Evolutionary conservation across 1,140 invertebrate genomes (phyloP).

Genomic region (Danaus melanippus): DNA sequence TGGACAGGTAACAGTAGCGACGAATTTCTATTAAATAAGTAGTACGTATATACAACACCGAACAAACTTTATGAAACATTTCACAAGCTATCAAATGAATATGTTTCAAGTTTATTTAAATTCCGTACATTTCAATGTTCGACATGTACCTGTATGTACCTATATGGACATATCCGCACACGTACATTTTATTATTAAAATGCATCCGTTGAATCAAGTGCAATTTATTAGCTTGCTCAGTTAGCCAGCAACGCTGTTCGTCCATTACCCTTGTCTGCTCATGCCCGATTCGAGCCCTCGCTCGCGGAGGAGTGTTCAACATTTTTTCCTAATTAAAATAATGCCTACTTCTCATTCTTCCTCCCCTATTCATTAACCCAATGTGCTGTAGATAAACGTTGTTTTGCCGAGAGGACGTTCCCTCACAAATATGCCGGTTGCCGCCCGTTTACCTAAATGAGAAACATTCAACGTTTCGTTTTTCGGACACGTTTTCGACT

Average conservation of each 20-base stretch:
- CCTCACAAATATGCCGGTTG: slow-evolving; percentile 61
- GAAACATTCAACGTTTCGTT: slow-evolving; percentile 47
- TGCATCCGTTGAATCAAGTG: slow-evolving; percentile 27
- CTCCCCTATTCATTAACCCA: slow-evolving; percentile 67
- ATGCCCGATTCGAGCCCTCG: slow-evolving; percentile 22
- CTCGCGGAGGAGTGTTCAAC: slow-evolving; percentile 29
- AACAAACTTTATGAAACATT: too few relatives aligned
- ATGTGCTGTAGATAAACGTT: slow-evolving; percentile 68
- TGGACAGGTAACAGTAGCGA: slow-evolving; percentile 57
- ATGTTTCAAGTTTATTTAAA: too few relatives aligned
- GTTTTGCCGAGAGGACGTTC: slow-evolving; percentile 58
- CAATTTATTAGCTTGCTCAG: slow-evolving; percentile 36
- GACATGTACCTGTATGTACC: background rate
- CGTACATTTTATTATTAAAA: slow-evolving; percentile 23
- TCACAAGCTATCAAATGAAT: too few relatives aligned
- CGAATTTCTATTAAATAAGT: slow-evolving; percentile 16
- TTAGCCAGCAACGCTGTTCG: slow-evolving; percentile 23
- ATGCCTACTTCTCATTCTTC: slow-evolving; percentile 65
- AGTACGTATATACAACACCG: too few relatives aligned
- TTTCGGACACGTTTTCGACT: slow-evolving; percentile 45
- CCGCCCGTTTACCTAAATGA: slow-evolving; percentile 55
- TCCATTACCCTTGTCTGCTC: slow-evolving; percentile 27
- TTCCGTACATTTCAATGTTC: too few relatives aligned
- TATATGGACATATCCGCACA: slow-evolving; percentile 9
- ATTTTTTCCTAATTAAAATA: slow-evolving; percentile 71